These are phyloP conservation scores for Rhopilema esculentum DNA, from an alignment of 30 jellyfish, hydroid and myxozoan species.

Conservation along the genomic window DNA sequence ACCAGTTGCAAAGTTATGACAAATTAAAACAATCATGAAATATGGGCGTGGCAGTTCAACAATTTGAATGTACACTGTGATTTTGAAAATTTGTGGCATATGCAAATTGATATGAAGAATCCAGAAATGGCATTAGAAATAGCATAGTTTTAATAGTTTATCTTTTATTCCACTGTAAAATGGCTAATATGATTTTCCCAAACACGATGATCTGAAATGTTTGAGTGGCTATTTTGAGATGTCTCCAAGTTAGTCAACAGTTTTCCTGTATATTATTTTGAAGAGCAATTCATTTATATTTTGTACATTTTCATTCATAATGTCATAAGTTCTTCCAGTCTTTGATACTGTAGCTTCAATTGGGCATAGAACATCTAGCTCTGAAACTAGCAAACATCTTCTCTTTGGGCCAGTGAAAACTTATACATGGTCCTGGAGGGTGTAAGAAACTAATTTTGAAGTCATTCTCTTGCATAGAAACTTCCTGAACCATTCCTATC, in stretches of 20 bases:
- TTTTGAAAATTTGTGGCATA: constrained; percentile 3
- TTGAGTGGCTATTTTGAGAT: constrained; percentile 1
- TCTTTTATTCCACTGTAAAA: not conserved
- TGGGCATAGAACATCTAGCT: not conserved
- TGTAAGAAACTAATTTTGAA: constrained; percentile 38
- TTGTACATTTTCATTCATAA: not conserved
- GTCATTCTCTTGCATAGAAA: constrained; percentile 12
- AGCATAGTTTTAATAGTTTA: not conserved
- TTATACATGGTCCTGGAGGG: constrained; percentile 30
- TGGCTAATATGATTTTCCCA: not conserved
- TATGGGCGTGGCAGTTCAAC: constrained; percentile 26
- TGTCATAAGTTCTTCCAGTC: constrained; percentile 8
- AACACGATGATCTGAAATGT: not conserved
- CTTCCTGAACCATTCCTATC: not conserved
- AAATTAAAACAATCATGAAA: not conserved
- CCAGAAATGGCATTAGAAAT: not conserved
- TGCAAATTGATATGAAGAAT: not conserved
- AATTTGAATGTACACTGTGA: not conserved
- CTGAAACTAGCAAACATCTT: constrained; percentile 53
- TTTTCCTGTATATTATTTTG: not conserved
- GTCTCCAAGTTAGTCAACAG: constrained; percentile 1
- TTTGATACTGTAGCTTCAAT: not conserved
- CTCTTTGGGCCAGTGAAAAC: constrained; percentile 48
- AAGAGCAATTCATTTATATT: constrained; percentile 15
- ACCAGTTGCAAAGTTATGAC: constrained; percentile 2